Evolutionary conservation across 1,140 invertebrate genomes (phyloP).

Genomic region (Ostrea edulis): DNA sequence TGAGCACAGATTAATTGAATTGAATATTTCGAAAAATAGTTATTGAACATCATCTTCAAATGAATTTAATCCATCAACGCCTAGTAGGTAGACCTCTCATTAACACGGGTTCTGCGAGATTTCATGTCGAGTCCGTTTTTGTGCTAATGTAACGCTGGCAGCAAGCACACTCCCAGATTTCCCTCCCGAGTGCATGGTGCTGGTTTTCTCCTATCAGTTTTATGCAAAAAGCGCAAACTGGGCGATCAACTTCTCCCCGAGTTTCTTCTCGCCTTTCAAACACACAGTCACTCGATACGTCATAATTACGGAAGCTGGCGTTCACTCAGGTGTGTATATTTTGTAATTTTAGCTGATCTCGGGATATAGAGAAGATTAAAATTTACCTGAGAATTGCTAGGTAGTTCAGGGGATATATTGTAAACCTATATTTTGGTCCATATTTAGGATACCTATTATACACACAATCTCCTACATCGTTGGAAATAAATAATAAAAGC

Average conservation of each 20-base stretch:
- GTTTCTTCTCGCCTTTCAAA: background rate
- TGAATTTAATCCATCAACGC: background rate
- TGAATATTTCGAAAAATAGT: background rate
- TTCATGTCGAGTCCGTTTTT: background rate
- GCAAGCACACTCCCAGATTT: background rate
- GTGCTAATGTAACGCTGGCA: background rate
- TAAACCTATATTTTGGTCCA: conserved; percentile 2
- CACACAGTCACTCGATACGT: background rate
- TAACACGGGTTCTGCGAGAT: background rate
- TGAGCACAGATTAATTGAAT: background rate
- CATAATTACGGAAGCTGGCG: background rate
- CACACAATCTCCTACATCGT: background rate
- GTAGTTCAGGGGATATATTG: background rate
- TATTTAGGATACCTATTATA: background rate
- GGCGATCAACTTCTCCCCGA: background rate
- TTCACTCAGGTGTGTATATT: conserved; percentile 27
- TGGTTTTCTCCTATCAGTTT: background rate
- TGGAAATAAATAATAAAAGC: background rate
- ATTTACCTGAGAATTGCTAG: background rate
- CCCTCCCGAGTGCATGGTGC: background rate
- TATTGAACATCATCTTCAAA: background rate
- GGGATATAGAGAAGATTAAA: background rate
- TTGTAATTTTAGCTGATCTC: conserved; percentile 12
- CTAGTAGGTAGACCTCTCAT: background rate
- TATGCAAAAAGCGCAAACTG: background rate